These are phyloP conservation scores for Burhinus oedicnemus DNA, from an alignment of 2,113 vertebrate genomes.

Conservation along the genomic window DNA sequence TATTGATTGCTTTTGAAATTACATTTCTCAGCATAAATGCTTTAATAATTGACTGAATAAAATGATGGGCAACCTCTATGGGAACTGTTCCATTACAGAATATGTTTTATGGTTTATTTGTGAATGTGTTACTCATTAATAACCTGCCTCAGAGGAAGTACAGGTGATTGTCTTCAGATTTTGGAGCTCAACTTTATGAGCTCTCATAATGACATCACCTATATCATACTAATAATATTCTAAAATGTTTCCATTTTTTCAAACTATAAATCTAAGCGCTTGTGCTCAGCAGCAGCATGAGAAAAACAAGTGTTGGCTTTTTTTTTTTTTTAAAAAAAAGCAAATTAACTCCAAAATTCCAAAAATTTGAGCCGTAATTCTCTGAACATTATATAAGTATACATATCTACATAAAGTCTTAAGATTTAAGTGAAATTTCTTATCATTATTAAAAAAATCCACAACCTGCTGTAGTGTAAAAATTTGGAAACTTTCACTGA, in stretches of 20 bases:
- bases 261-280: not conserved
- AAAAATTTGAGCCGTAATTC: not conserved
- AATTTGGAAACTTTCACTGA: not conserved
- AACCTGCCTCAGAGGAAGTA: not conserved
- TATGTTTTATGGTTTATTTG: conserved; percentile 34
- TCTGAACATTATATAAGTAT: not conserved
- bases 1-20: conserved; percentile 50
- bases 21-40: conserved; percentile 31
- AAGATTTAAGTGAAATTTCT: not conserved
- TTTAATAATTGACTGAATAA: conserved; percentile 51
- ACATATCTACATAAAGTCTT: not conserved
- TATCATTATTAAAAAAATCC: not conserved
- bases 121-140: not conserved
- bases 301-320: not conserved
- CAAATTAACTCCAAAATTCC: not conserved
- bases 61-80: not conserved
- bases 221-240: not conserved
- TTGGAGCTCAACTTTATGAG: not conserved
- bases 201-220: not conserved
- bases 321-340: not conserved
- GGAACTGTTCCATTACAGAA: not conserved
- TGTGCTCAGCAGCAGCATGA: not conserved
- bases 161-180: conserved; percentile 18
- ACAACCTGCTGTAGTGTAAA: not conserved
- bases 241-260: not conserved